Percentiles rank a stretch among this genome's conserved stretches.
phyloP scores from a whole-genome alignment of 2,113 vertebrate species.

The Athene noctua region DNA sequence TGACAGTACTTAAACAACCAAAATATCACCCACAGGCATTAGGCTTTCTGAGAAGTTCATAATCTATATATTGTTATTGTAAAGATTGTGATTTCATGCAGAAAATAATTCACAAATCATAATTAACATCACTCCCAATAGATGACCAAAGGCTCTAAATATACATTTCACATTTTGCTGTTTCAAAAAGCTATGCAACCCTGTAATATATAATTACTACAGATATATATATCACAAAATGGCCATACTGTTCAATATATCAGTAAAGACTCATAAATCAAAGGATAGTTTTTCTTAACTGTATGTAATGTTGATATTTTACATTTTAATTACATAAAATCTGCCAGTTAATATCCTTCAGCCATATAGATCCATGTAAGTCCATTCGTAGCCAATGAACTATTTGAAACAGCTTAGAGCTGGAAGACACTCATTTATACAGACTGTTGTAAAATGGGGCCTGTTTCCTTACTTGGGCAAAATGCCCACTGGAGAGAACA shows the following conservation, averaged over 20 bases:
- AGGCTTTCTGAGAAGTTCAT: constrained; percentile 63
- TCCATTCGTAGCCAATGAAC: background rate
- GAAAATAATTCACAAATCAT: constrained; percentile 66
- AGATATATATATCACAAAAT: background rate
- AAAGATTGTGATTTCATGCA: constrained; percentile 62
- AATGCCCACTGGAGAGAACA: background rate
- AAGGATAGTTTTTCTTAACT: background rate
- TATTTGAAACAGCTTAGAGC: background rate
- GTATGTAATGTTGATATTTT: background rate
- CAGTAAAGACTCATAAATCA: constrained; percentile 18
- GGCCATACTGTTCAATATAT: background rate
- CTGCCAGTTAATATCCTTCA: background rate
- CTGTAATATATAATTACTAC: constrained; percentile 14
- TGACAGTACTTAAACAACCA: constrained; percentile 65
- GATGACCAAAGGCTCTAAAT: constrained; percentile 37
- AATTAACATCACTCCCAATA: constrained; percentile 26
- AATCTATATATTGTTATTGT: constrained; percentile 69
- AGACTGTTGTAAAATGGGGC: background rate
- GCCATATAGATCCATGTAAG: background rate
- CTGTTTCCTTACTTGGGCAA: constrained; percentile 8
- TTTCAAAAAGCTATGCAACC: constrained; percentile 35
- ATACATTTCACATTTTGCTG: constrained; percentile 35
- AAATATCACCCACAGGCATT: constrained; percentile 62
- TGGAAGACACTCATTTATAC: background rate
- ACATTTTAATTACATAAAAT: constrained; percentile 18